Percentiles rank a stretch among this genome's conserved stretches.
Evolutionary conservation across 2,113 vertebrate species (phyloP).

Genomic region (Nyctibius bracteatus): DNA sequence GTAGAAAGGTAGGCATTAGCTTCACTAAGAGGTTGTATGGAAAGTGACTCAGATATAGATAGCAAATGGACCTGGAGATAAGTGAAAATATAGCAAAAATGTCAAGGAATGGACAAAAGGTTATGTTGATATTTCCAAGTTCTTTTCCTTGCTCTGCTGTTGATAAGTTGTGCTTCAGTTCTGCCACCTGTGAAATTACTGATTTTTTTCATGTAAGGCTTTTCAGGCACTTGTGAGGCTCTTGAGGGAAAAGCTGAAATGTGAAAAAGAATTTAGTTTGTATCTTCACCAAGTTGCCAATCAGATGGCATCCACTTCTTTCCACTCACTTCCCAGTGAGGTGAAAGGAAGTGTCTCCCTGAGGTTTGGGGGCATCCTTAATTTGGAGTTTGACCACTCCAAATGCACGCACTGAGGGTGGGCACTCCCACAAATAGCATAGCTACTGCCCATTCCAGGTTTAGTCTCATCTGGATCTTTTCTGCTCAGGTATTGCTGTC

Average conservation of each 20-base stretch:
- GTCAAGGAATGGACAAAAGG: background rate
- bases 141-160: background rate
- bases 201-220: background rate
- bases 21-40: background rate
- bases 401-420: background rate
- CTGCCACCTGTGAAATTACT: background rate
- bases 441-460: background rate
- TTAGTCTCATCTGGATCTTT: background rate
- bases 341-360: background rate
- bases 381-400: background rate
- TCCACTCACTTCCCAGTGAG: background rate
- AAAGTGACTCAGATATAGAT: background rate
- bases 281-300: background rate
- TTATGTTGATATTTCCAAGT: background rate
- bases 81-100: background rate
- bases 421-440: background rate
- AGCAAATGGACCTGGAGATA: background rate
- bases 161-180: background rate
- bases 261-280: background rate
- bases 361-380: background rate
- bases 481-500: background rate
- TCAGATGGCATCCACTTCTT: background rate
- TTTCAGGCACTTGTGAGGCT: background rate
- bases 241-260: background rate
- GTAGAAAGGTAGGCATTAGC: background rate